Evolutionary conservation across 2,888 invertebrate genomes (phyloP), one percentile per base, ranked within the genome.

Genomic region (Thyatira batis): DNA sequence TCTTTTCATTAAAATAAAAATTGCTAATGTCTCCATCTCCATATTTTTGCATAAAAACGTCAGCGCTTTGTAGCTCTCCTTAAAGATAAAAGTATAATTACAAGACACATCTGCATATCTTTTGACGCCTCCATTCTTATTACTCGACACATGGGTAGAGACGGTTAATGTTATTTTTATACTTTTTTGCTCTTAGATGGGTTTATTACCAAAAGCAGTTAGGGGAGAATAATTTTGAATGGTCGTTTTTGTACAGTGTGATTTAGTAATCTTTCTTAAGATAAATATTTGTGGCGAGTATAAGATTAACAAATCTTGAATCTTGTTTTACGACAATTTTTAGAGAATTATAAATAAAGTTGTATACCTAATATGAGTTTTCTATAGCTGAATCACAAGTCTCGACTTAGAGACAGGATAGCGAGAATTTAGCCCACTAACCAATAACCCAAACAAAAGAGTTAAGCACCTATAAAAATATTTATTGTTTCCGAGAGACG

Each of bases 11-110:
- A 84, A 80, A 87, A 81, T 80, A 82, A 86, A 85, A 89, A 87
- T 86, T 85, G 82, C 82, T 89, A 90, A 91, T 88, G 89, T 84
- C 84, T 80, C 79, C 77, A 91, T 91, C 83, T 89, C 84, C 91
- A 91, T 89, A 87, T 84, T 87, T 91, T 91, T 81, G 84, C 91
- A 89, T 91, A 83, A 86, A 87, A 80, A 84, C 78, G 82, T 88
- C 85, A 85, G 80, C 83, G 68, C 80, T 84, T 78, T 78, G 70
- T 75, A 78, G 70, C 75, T 79, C 68, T 69, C 70, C 65, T 78
- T 73, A 61, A 69, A 76, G 65, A 69, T 80, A 76, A 80, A 76
- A 73, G 65, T 72, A 71, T 80, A 78, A 82, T 81, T 78, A 80
- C 74, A 80, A 78, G 70, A 82, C 76, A 82, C 82, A 87, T 89